Evolutionary conservation across 2,888 invertebrate species (phyloP).

Genomic region (Ormyrus nitidulus): DNA sequence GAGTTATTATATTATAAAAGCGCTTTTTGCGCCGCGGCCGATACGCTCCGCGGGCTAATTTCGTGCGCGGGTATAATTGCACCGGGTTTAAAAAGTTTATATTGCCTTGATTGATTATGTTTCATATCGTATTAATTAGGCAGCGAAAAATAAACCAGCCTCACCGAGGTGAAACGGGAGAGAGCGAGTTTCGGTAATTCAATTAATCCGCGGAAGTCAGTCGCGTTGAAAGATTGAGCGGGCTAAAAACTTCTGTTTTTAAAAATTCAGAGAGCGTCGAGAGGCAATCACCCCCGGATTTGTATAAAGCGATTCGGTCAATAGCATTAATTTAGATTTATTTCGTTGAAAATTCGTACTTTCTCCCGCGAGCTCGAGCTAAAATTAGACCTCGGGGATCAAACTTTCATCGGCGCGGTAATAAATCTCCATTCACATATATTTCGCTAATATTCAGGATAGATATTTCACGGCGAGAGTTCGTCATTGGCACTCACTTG

Average conservation of each 20-base stretch:
- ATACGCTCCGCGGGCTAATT: no score
- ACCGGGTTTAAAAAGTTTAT: no score
- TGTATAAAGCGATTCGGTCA: background rate
- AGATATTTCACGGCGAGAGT: no score
- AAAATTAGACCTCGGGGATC: background rate
- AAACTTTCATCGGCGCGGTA: no score
- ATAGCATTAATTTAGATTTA: background rate
- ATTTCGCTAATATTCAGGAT: background rate
- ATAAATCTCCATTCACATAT: background rate
- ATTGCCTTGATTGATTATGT: no score
- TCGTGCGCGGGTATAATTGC: no score
- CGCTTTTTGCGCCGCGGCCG: no score
- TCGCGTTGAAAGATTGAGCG: background rate
- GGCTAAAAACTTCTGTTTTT: background rate
- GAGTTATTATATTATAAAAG: no score
- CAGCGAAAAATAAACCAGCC: no score
- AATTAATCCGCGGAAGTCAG: background rate
- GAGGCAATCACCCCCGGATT: background rate
- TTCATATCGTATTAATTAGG: no score
- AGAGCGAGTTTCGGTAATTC: background rate
- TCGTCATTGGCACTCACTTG: slow-evolving; percentile 73
- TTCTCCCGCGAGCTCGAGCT: background rate
- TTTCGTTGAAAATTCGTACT: background rate
- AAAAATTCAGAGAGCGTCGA: background rate
- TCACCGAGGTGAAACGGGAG: no score